A percentile compares a stretch with the other conserved stretches of the same genome.
These are phyloP conservation scores for Zoanthus solanderi DNA, from an alignment of 92 coral and sea anemone species.

Conservation along the genomic window DNA sequence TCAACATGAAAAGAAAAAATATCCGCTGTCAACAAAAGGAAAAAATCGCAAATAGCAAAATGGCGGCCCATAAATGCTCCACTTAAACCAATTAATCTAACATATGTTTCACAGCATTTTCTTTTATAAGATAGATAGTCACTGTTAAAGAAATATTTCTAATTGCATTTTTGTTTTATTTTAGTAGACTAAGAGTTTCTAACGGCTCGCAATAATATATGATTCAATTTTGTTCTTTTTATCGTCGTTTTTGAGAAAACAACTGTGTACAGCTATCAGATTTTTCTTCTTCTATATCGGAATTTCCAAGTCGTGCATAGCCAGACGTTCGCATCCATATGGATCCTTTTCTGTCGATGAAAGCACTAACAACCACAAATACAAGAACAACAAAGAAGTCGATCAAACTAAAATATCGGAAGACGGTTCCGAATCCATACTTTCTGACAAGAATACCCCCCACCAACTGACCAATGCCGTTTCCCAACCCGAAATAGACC, in stretches of 20 bases:
- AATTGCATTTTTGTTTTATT: neutral
- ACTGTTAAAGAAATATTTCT: no score
- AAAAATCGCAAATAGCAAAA: no score
- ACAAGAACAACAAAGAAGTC: slow-evolving; percentile 66
- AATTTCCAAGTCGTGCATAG: slow-evolving; percentile 55
- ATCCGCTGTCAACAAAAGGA: no score
- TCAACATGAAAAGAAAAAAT: no score
- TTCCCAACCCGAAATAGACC: slow-evolving; percentile 85
- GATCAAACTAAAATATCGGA: slow-evolving; percentile 83
- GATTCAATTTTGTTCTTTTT: neutral
- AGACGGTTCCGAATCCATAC: slow-evolving; percentile 72
- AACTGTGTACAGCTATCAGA: neutral
- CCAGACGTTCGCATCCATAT: slow-evolving; percentile 87
- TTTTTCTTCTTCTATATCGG: slow-evolving; percentile 22
- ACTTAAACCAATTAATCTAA: no score
- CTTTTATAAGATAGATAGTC: no score
- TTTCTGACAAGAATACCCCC: slow-evolving; percentile 80
- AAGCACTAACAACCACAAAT: slow-evolving; percentile 61
- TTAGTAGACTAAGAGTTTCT: neutral
- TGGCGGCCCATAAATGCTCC: no score
- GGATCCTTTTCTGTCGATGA: slow-evolving; percentile 61
- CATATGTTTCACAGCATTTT: no score
- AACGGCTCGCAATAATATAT: neutral
- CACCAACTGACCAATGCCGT: slow-evolving; percentile 88
- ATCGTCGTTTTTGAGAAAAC: slow-evolving; percentile 19